A percentile compares a stretch with the other conserved stretches of the same genome.
Conservation (phyloP, 2,888 invertebrate species). For the Heliconius sara region DNA sequence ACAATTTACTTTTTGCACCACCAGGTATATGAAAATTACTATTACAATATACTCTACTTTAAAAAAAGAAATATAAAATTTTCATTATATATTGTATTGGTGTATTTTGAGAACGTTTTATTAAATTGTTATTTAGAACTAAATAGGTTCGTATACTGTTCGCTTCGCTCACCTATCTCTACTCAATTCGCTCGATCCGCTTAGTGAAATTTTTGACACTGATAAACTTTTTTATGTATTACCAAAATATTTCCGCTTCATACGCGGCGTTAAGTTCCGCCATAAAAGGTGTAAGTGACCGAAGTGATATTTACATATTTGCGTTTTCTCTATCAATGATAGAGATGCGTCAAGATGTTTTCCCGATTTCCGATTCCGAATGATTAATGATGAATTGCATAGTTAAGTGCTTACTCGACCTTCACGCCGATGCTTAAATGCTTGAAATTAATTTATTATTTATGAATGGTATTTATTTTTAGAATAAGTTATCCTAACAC, state of each 20-base stretch:
- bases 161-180: no score
- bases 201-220: no score
- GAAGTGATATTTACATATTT: background rate
- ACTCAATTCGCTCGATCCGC: no score
- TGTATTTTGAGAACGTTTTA: background rate
- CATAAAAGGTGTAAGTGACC: background rate
- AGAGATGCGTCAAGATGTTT: background rate
- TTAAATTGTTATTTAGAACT: background rate
- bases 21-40: background rate
- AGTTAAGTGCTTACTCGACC: conserved; percentile 39
- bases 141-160: background rate
- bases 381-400: background rate
- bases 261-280: background rate
- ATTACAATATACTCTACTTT: background rate
- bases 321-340: background rate
- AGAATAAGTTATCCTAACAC: background rate
- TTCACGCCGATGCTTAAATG: conserved; percentile 46
- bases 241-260: background rate
- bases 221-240: background rate
- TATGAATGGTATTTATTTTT: conserved; percentile 1
- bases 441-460: conserved; percentile 28
- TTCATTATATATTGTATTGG: no score
- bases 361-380: no score
- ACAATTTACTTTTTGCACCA: background rate
- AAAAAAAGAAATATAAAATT: no score